Conservation (phyloP, 2,113 vertebrate genomes). For the Lophotis ruficrista region DNA sequence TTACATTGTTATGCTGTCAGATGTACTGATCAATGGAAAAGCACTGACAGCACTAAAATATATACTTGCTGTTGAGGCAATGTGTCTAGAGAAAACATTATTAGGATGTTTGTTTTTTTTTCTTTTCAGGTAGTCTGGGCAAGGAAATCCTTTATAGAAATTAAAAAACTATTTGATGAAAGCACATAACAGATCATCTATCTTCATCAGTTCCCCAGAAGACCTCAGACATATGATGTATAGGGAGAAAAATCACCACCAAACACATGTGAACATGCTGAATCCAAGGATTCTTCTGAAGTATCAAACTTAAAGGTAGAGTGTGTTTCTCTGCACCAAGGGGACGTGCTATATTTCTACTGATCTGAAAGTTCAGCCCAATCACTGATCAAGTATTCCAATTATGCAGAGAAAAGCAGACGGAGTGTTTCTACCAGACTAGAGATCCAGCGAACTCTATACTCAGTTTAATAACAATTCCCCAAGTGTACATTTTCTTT, state of each 20-base stretch:
- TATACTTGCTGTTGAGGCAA: neutral
- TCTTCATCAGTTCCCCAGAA: neutral
- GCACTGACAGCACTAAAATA: neutral
- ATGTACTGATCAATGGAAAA: neutral
- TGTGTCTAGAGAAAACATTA: neutral
- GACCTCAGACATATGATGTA: neutral
- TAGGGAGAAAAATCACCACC: neutral
- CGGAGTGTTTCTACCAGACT: neutral
- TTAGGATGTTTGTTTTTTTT: neutral
- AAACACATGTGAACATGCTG: neutral
- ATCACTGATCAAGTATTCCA: neutral
- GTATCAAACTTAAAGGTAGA: neutral
- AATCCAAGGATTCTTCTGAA: neutral
- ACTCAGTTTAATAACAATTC: neutral
- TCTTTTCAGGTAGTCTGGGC: neutral
- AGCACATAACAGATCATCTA: neutral
- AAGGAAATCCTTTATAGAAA: neutral
- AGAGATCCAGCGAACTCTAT: neutral
- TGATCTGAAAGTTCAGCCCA: neutral
- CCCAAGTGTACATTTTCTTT: neutral
- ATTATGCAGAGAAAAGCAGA: neutral
- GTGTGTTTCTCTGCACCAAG: neutral
- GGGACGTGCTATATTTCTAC: neutral
- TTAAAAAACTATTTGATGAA: neutral
- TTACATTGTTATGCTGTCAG: neutral